phyloP scores from a whole-genome alignment of 1,140 invertebrate genomes.

The Epicauta chinensis region DNA sequence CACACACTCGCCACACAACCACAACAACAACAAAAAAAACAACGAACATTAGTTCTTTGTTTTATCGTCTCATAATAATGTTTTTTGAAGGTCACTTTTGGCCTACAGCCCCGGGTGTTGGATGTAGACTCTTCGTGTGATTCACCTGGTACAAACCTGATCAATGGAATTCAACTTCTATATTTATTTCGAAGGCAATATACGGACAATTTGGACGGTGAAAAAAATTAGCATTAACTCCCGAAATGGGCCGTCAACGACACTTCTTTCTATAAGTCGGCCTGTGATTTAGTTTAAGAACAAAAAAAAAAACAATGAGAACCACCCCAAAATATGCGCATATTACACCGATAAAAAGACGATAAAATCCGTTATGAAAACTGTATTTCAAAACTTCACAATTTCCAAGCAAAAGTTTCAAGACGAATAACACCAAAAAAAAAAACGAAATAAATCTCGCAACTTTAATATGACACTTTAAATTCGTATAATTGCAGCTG shows the following conservation, averaged over 20 bases:
- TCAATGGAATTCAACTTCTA: constrained; percentile 30
- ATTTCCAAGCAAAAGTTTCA: no score
- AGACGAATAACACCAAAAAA: no score
- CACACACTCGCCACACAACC: not conserved
- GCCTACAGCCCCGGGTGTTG: constrained; percentile 32
- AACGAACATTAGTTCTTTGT: constrained; percentile 1
- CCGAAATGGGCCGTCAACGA: no score
- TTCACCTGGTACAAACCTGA: constrained; percentile 29
- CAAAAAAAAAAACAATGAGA: not conserved
- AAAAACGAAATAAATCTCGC: not conserved
- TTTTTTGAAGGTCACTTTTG: constrained; percentile 36
- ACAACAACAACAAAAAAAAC: no score
- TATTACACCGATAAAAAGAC: constrained; percentile 1
- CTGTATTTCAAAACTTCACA: constrained; percentile 3
- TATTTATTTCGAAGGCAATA: no score
- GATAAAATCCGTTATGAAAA: constrained; percentile 13
- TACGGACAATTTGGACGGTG: not conserved
- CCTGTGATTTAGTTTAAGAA: no score
- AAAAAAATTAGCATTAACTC: not conserved
- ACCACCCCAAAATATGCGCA: constrained; percentile 6
- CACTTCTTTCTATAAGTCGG: no score
- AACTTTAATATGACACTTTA: not conserved
- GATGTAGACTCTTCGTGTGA: constrained; percentile 20
- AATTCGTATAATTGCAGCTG: constrained; percentile 12
- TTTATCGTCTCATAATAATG: constrained; percentile 27